Evolutionary conservation across 2,888 invertebrate species (phyloP).

Genomic region (Nomada lathburiana): DNA sequence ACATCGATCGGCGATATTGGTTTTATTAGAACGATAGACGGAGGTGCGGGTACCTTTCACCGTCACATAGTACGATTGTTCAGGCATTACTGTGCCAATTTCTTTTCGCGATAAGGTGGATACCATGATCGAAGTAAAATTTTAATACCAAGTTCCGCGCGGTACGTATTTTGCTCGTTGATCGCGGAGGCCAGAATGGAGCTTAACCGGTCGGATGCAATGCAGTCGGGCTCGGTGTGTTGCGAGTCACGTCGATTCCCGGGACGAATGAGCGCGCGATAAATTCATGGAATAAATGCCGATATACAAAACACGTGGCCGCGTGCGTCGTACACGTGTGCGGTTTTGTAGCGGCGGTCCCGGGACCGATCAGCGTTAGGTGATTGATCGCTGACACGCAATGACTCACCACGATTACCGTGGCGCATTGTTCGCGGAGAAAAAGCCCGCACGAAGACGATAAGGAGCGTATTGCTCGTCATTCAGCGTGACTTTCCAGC

Average conservation of each 20-base stretch:
- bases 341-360: constrained; percentile 64
- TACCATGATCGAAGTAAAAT: too few relatives aligned
- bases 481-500: constrained; percentile 57
- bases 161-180: background rate
- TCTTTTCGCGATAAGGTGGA: too few relatives aligned
- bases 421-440: constrained; percentile 52
- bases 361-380: constrained; percentile 65
- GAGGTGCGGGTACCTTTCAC: too few relatives aligned
- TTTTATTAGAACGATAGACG: too few relatives aligned
- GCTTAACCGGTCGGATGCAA: constrained; percentile 7
- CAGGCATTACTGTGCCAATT: too few relatives aligned
- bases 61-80: too few relatives aligned
- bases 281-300: constrained; percentile 61
- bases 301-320: constrained; percentile 57
- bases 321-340: constrained; percentile 57
- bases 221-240: constrained; percentile 7
- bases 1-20: too few relatives aligned
- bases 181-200: background rate
- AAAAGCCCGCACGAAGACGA: constrained; percentile 60
- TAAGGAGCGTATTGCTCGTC: constrained; percentile 63
- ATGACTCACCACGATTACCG: constrained; percentile 72
- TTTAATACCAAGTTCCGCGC: background rate
- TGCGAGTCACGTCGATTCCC: constrained; percentile 34
- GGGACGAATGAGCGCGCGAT: constrained; percentile 41
- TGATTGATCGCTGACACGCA: constrained; percentile 74